Conservation (phyloP, 2,888 invertebrate species). For the Xestia c-nigrum region DNA sequence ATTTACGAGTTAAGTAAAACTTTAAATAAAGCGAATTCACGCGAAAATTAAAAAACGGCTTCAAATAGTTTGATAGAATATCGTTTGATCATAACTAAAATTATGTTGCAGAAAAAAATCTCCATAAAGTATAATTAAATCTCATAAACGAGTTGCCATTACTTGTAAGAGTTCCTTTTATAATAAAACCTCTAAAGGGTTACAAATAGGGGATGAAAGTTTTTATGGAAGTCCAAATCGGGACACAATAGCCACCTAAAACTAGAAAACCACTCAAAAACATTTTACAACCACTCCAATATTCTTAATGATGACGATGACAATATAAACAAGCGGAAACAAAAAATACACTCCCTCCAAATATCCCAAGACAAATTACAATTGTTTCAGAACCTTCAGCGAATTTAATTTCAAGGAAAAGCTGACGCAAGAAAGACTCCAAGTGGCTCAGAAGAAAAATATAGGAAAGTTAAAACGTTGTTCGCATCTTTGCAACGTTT, state of each 20-base stretch:
- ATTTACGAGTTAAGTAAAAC: not conserved
- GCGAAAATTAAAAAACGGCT: not conserved
- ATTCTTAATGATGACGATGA: constrained; percentile 8
- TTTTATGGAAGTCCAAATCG: no score
- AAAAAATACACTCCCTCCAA: constrained; percentile 12
- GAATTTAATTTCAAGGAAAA: constrained; percentile 51
- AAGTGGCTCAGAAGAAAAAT: constrained; percentile 47
- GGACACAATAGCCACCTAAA: not conserved
- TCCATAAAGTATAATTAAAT: no score
- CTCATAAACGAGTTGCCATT: no score
- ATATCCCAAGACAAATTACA: constrained; percentile 38
- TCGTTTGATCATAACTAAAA: no score
- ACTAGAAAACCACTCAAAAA: not conserved
- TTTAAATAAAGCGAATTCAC: not conserved
- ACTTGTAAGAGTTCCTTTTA: no score
- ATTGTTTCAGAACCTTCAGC: constrained; percentile 44
- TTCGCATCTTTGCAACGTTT: constrained; percentile 43
- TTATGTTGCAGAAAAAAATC: no score
- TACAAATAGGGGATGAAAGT: no score
- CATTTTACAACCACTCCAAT: not conserved
- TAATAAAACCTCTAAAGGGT: no score
- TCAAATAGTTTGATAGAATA: not conserved
- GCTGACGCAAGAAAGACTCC: constrained; percentile 22
- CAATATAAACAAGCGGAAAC: constrained; percentile 15
- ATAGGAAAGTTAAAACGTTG: constrained; percentile 50